phyloP scores from a whole-genome alignment of 2,797 vertebrate species.

The Eleutherodactylus coqui region DNA sequence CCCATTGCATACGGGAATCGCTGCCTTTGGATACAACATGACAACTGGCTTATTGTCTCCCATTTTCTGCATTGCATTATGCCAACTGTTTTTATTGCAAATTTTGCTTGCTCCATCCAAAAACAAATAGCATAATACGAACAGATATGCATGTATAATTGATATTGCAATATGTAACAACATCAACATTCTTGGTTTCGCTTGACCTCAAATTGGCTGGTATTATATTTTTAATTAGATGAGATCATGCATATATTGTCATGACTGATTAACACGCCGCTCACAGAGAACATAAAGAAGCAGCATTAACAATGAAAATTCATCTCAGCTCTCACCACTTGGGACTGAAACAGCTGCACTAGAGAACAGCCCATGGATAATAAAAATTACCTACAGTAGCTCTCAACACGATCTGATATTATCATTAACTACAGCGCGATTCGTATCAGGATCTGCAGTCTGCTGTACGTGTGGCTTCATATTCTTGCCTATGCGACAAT shows the following conservation, averaged over 20 bases:
- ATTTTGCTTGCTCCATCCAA: background rate
- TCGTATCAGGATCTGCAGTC: background rate
- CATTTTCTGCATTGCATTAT: background rate
- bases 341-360: conserved; percentile 49
- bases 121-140: background rate
- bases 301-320: conserved; percentile 36
- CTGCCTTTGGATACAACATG: background rate
- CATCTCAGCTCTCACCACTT: conserved; percentile 39
- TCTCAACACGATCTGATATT: conserved; percentile 36
- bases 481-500: background rate
- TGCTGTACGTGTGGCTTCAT: background rate
- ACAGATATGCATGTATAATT: conserved; percentile 25
- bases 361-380: conserved; percentile 45
- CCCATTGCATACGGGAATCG: background rate
- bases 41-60: conserved; percentile 1
- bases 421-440: conserved; percentile 48
- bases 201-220: conserved; percentile 27
- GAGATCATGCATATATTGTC: conserved; percentile 34
- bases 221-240: conserved; percentile 45
- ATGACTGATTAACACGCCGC: conserved; percentile 37
- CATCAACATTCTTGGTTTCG: conserved; percentile 23
- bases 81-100: conserved; percentile 7
- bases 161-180: conserved; percentile 30
- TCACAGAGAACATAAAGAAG: conserved; percentile 44
- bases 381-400: conserved; percentile 51